Base-by-base conservation (phyloP, 2,113 vertebrate species). In the Pituophis catenifer region DNA sequence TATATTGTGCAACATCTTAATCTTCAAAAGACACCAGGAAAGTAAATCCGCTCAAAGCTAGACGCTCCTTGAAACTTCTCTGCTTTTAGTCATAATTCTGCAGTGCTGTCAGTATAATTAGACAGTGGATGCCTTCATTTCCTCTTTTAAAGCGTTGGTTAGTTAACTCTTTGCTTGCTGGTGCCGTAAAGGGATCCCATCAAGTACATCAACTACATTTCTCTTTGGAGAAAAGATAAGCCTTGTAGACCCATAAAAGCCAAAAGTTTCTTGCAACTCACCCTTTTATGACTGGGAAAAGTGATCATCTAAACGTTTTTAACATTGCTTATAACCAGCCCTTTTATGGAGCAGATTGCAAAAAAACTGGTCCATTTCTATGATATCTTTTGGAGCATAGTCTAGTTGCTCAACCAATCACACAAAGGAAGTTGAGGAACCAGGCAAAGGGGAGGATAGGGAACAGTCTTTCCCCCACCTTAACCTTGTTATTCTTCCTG, bases 1-100 rank as follows among this genome's bases (percentile, higher is more conserved):
- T 9, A 97, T 75, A 10, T 98, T 97, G 0, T 98, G 97, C 52
- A 96, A 95, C 99, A 98, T 98, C 88, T 0, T 95, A 92, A 88
- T 0, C 12, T 8, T 24, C 19, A 9, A 8, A 52, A 86, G 0
- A 1, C 2, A 44, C 65, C 23, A 65, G 13, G 53, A 54, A 87
- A 50, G 19, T 29, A 29, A 75, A 44, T 0, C 0, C 33, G 11
- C 0, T 4, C 54, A 0, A 17, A 53, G 23, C n/a, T 11, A 19
- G 24, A n/a, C 11, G 3, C 8, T 81, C 9, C 50, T 0, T 24
- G 65, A n/a, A 3, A 21, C 55, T 21, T 90, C 6, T 89, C 75
- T 38, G 87, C 75, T 52, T n/a, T 75, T 81, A 12, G 33, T 65
- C 58, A n/a, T 5, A 58, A 59, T 5, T 0, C 8, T 62, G 33